Percentiles rank a stretch among this genome's conserved stretches.
phyloP scores from a whole-genome alignment of 2,888 invertebrate genomes.

The Drosophila antonietae region DNA sequence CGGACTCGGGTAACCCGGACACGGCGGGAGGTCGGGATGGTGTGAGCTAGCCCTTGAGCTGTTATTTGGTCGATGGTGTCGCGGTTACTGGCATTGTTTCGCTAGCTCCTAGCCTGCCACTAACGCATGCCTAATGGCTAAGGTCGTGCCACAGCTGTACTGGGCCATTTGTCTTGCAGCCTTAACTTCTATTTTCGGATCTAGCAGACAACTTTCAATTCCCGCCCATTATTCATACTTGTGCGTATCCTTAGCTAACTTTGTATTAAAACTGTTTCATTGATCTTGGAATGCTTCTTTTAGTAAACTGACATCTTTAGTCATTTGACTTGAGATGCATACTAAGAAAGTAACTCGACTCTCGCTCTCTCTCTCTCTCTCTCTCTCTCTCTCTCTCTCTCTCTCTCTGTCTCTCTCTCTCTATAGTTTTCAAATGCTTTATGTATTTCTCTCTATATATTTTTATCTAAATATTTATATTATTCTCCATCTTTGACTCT shows the following conservation, averaged over 20 bases:
- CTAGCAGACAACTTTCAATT: slow-evolving; percentile 1
- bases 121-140: background rate
- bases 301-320: background rate
- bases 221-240: background rate
- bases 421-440: no score
- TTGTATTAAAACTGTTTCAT: background rate
- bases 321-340: background rate
- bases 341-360: background rate
- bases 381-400: background rate
- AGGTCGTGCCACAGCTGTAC: slow-evolving; percentile 1
- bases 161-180: slow-evolving; percentile 5
- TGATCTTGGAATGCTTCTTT: background rate
- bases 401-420: background rate
- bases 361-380: background rate
- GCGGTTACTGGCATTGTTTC: background rate
- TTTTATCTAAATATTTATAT: background rate
- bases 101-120: background rate
- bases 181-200: slow-evolving; percentile 6
- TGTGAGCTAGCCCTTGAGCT: slow-evolving; percentile 2
- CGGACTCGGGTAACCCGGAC: no score
- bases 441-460: background rate
- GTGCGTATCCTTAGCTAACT: background rate
- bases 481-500: no score
- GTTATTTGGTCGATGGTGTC: slow-evolving; percentile 16
- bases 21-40: no score